Conservation (phyloP, 2,113 vertebrate species). For the Pholis gunnellus region DNA sequence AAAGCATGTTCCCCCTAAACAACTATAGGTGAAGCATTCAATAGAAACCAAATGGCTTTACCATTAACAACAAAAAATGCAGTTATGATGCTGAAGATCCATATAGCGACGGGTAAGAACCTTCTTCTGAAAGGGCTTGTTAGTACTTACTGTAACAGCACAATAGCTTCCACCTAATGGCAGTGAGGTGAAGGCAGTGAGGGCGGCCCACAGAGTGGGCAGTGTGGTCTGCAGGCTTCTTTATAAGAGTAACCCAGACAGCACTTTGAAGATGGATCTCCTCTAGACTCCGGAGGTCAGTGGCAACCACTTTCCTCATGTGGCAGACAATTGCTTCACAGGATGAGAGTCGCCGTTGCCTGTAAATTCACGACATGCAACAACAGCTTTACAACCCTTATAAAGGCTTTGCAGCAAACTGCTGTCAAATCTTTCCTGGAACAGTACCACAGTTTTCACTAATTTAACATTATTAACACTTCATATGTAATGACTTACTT, state of each 20-base stretch:
- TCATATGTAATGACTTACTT: not conserved
- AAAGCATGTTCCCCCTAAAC: not conserved
- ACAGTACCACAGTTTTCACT: not conserved
- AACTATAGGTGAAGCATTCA: not conserved
- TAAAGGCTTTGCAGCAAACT: not conserved
- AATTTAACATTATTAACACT: not conserved
- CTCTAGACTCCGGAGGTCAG: not conserved
- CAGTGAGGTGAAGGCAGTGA: not conserved
- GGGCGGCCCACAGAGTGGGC: constrained; percentile 7
- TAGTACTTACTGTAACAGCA: not conserved
- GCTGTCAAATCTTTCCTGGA: not conserved
- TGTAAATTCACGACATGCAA: not conserved
- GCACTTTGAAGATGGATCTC: not conserved
- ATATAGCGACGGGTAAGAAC: not conserved
- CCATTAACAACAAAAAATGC: not conserved
- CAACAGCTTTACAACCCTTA: not conserved
- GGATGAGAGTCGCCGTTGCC: not conserved
- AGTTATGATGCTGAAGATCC: not conserved
- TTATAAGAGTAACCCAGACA: not conserved
- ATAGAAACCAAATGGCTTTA: not conserved
- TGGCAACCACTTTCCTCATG: not conserved
- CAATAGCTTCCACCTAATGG: not conserved
- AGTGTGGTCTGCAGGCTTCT: not conserved
- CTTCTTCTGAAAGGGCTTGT: not conserved
- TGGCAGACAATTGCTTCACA: not conserved